phyloP scores from a whole-genome alignment of 2,888 invertebrate species.

The Endomychus coccineus region DNA sequence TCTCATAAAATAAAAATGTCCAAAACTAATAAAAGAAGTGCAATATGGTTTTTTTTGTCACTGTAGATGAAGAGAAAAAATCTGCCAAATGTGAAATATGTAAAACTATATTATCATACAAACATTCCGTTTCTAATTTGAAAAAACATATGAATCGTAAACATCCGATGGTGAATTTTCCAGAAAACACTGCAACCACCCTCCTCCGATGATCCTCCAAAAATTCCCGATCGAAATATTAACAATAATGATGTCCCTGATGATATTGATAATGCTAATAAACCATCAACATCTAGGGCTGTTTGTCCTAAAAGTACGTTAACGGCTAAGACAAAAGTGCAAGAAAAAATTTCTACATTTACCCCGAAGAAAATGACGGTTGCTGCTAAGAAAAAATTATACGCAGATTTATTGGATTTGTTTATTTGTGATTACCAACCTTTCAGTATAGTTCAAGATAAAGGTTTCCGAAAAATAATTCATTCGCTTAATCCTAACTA shows the following conservation, averaged over 20 bases:
- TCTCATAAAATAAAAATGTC: no score
- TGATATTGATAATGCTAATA: no score
- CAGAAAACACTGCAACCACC: no score
- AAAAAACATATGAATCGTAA: constrained; percentile 12
- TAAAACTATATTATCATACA: constrained; percentile 11
- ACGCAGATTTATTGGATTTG: constrained; percentile 15
- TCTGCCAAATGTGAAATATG: constrained; percentile 13
- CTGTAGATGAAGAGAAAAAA: background rate
- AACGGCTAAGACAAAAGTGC: no score
- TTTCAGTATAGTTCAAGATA: constrained; percentile 22
- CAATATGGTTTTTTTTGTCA: no score
- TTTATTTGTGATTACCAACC: constrained; percentile 22
- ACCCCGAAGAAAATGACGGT: background rate
- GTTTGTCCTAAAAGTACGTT: no score
- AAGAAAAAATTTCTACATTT: background rate
- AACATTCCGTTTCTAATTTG: constrained; percentile 12
- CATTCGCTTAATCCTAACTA: constrained; percentile 19
- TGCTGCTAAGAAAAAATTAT: constrained; percentile 9
- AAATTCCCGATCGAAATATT: no score
- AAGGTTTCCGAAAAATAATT: constrained; percentile 18
- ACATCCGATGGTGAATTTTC: constrained; percentile 14
- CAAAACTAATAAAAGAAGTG: no score
- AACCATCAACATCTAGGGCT: no score
- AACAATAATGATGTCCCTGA: no score
- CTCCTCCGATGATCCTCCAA: no score